These are phyloP conservation scores for Argyrosomus regius DNA, from an alignment of 2,797 vertebrate species.

Conservation along the genomic window DNA sequence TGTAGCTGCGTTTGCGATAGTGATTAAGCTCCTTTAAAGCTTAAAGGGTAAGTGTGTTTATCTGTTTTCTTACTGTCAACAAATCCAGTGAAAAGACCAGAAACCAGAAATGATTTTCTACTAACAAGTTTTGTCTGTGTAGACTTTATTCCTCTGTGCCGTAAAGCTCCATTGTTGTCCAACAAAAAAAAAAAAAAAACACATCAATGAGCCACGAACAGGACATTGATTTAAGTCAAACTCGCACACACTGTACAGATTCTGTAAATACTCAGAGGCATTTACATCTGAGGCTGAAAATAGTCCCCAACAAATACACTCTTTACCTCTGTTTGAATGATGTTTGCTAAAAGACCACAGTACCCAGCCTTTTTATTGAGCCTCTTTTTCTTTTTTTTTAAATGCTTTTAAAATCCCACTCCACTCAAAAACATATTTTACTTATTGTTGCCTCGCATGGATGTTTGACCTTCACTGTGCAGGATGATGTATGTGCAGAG, in stretches of 20 bases:
- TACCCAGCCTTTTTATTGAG: background rate
- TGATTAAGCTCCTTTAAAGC: conserved; percentile 16
- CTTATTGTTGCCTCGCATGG: background rate
- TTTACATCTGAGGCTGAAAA: conserved; percentile 2
- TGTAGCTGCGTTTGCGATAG: conserved; percentile 1
- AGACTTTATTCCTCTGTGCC: background rate
- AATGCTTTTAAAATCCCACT: background rate
- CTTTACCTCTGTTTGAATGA: background rate
- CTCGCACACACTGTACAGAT: background rate
- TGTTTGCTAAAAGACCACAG: background rate
- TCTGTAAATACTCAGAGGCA: background rate
- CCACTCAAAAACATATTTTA: background rate
- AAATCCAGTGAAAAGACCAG: background rate
- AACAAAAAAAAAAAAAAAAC: background rate
- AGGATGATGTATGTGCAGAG: background rate
- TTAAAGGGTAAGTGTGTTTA: conserved; percentile 3
- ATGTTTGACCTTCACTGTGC: conserved; percentile 1
- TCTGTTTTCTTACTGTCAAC: background rate
- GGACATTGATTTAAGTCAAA: no score
- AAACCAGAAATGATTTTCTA: background rate
- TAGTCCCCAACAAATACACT: background rate
- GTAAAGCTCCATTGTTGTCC: background rate
- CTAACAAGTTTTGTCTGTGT: background rate
- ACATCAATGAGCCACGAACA: background rate
- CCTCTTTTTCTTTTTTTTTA: no score